Evolutionary conservation across 1,140 invertebrate species (phyloP).

Genomic region (Lucilia sericata): DNA sequence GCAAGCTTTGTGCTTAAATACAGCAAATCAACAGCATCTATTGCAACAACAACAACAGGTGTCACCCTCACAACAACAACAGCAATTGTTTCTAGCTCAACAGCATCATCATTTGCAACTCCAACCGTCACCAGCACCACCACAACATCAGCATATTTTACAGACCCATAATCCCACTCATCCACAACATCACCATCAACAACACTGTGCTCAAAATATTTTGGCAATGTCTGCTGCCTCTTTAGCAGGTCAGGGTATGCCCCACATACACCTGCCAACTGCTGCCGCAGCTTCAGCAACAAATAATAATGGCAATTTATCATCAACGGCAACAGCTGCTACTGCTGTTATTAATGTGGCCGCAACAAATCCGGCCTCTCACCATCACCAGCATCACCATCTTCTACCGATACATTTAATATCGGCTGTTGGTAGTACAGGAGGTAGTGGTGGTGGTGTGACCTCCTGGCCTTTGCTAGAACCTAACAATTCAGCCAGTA

Average conservation of each 20-base stretch:
- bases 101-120: background rate
- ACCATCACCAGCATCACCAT: constrained; percentile 36
- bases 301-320: constrained; percentile 38
- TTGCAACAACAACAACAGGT: constrained; percentile 46
- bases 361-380: background rate
- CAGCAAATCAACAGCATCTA: background rate
- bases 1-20: background rate
- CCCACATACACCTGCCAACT: constrained; percentile 57
- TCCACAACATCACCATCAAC: constrained; percentile 41
- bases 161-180: background rate
- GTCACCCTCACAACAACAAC: constrained; percentile 50
- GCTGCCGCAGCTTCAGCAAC: constrained; percentile 55
- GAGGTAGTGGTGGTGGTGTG: background rate
- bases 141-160: background rate
- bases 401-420: constrained; percentile 24
- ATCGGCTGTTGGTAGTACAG: background rate
- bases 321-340: constrained; percentile 27
- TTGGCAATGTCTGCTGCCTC: constrained; percentile 2
- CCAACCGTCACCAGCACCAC: background rate
- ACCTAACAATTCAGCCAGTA: constrained; percentile 50
- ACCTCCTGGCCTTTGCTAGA: constrained; percentile 61
- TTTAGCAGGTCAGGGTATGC: constrained; percentile 50
- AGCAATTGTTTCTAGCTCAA: constrained; percentile 18
- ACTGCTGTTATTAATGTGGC: constrained; percentile 42
- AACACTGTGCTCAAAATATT: constrained; percentile 40